A percentile compares a stretch with the other conserved stretches of the same genome.
phyloP scores from a whole-genome alignment of 1,140 invertebrate genomes.

The fruit fly (Drosophila melanogaster) region DNA sequence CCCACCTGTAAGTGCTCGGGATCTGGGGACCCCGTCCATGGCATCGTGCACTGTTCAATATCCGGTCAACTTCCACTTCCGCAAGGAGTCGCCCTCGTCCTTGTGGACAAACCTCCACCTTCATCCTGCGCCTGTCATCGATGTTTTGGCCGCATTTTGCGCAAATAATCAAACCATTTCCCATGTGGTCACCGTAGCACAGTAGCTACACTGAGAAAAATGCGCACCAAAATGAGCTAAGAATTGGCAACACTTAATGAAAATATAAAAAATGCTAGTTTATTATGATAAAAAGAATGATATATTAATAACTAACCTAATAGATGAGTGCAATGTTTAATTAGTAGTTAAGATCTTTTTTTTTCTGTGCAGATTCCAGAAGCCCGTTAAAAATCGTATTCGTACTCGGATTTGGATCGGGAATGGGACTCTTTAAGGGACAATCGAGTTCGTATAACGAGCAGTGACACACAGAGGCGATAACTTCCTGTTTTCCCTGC shows the following conservation, averaged over 20 bases:
- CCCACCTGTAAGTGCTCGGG: conserved; percentile 47
- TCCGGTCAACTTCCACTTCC: conserved; percentile 57
- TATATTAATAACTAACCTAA: no score
- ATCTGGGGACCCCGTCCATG: conserved; percentile 4
- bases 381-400: not conserved
- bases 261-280: not conserved
- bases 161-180: conserved; percentile 28
- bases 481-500: conserved; percentile 44
- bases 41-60: conserved; percentile 33
- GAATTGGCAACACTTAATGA: no score
- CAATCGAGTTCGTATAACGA: conserved; percentile 24
- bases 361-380: conserved; percentile 8
- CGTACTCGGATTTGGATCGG: not conserved
- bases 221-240: no score
- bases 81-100: conserved; percentile 27
- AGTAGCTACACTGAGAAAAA: conserved; percentile 24
- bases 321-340: not conserved
- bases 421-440: conserved; percentile 11
- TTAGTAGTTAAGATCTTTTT: not conserved
- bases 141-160: conserved; percentile 50
- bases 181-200: conserved; percentile 23
- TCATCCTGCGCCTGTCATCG: conserved; percentile 19
- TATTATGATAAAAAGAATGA: no score
- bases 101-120: not conserved
- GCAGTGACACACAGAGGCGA: conserved; percentile 42